Evolutionary conservation across 2,888 invertebrate species (phyloP), one percentile per base, ranked within the genome.

Genomic region (Artemia sinica): DNA sequence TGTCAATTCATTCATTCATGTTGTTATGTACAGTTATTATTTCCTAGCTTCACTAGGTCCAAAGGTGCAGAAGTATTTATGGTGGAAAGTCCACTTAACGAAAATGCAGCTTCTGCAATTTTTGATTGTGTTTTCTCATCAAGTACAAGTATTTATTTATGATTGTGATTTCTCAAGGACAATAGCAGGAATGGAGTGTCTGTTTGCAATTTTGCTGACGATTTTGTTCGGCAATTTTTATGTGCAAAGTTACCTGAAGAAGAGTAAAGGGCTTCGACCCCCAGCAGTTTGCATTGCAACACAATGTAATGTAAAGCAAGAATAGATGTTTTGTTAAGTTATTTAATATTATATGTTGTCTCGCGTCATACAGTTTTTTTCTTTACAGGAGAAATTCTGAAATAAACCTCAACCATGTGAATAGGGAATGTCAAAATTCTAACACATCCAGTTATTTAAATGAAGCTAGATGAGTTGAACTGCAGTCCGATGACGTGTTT

Each of bases 161-260:
- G 88, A 89, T 77, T 91, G 91, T 76, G 86, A 89, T 73, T 91
- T 90, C 77, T 90, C 91, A 5, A 86, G 84, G 79, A 81, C 89
- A 74, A 85, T 91, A 71, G 89, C 89, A 2, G 80, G 79, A 73
- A 78, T 77, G 78, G 80, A 80, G 70, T 77, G 77, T 11, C 73
- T 75, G 28, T 79, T 80, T 73, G 79, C 80, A 10, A 72, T 79
- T 67, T 75, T 95, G 75, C 95, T 95, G 83, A 91, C 94, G 79
- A 84, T 83, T 14, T 84, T 95, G 70, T 95, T 94, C 82, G 86
- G 86, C 75, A 87, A 94, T 79, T 95, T 94, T 82, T 95, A 94
- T 80, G 82, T 86, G 73, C 86, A 86, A 77, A 86, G 89, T 41
- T 93, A 93, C 80, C 58, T 58, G 10, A 58, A 58, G 58, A n/a